These are phyloP conservation scores for Apis laboriosa DNA, from an alignment of 1,140 invertebrate genomes.

Conservation along the genomic window DNA sequence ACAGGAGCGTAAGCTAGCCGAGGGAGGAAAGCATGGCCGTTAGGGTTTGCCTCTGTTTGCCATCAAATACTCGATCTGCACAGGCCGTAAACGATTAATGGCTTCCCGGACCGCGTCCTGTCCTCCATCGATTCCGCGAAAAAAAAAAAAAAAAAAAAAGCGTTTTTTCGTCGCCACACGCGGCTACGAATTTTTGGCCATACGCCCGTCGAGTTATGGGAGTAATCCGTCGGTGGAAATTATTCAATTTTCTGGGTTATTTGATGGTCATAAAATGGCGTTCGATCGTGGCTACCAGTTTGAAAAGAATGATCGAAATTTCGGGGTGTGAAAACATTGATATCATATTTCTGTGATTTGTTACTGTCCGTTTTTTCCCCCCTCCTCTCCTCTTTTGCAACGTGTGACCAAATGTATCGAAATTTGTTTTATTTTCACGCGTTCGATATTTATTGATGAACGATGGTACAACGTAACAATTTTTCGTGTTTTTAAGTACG, in stretches of 20 bases:
- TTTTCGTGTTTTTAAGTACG: too few relatives aligned
- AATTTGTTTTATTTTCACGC: neutral
- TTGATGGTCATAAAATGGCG: neutral
- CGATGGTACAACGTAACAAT: too few relatives aligned
- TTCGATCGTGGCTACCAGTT: neutral
- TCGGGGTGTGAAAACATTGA: neutral
- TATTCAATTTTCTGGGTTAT: constrained; percentile 3
- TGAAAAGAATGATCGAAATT: neutral
- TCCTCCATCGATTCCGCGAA: neutral
- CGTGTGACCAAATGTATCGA: neutral
- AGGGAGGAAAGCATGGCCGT: constrained; percentile 6
- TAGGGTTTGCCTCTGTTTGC: constrained; percentile 17
- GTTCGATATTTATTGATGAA: neutral
- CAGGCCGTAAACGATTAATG: constrained; percentile 47
- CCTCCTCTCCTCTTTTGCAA: neutral
- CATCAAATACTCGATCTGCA: constrained; percentile 27
- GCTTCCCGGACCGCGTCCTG: neutral
- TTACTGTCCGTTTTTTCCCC: too few relatives aligned
- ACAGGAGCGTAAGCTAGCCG: constrained; percentile 10
- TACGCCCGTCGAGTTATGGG: neutral
- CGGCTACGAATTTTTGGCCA: neutral
- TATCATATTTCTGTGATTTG: neutral
- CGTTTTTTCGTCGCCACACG: neutral
- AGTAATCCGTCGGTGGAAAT: neutral
- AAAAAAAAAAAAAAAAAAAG: neutral